These are phyloP conservation scores for Synchiropus splendidus DNA, from an alignment of 2,113 vertebrate genomes.

Conservation along the genomic window DNA sequence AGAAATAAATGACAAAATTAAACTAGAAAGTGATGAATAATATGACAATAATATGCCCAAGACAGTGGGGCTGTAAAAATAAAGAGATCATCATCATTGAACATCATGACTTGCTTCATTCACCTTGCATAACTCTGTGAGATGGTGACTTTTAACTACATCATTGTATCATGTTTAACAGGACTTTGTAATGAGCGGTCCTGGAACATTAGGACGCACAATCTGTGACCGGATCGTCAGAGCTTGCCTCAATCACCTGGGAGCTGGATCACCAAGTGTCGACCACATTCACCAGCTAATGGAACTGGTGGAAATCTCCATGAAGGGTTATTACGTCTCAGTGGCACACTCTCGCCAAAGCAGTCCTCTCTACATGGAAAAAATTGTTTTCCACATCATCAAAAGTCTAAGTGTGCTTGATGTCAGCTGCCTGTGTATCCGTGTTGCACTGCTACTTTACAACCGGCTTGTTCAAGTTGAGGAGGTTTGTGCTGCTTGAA, in stretches of 20 bases:
- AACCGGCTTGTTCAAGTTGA: constrained; percentile 44
- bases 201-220: constrained; percentile 49
- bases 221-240: constrained; percentile 75
- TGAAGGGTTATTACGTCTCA: constrained; percentile 60
- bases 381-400: constrained; percentile 79
- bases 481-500: constrained; percentile 22
- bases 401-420: constrained; percentile 55
- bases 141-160: not conserved
- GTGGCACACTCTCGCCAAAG: constrained; percentile 35
- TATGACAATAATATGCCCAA: no score
- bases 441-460: constrained; percentile 62
- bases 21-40: no score
- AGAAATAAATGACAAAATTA: no score
- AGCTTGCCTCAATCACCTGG: constrained; percentile 75
- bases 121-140: no score
- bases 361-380: constrained; percentile 78
- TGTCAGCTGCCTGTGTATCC: constrained; percentile 30
- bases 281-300: constrained; percentile 55
- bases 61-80: no score
- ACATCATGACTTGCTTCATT: no score
- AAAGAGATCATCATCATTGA: no score
- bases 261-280: constrained; percentile 20
- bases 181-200: constrained; percentile 23
- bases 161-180: constrained; percentile 12
- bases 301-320: constrained; percentile 68